A percentile compares a stretch with the other conserved stretches of the same genome.
These are phyloP conservation scores for Cactoblastis cactorum DNA, from an alignment of 2,888 invertebrate genomes.

Conservation along the genomic window DNA sequence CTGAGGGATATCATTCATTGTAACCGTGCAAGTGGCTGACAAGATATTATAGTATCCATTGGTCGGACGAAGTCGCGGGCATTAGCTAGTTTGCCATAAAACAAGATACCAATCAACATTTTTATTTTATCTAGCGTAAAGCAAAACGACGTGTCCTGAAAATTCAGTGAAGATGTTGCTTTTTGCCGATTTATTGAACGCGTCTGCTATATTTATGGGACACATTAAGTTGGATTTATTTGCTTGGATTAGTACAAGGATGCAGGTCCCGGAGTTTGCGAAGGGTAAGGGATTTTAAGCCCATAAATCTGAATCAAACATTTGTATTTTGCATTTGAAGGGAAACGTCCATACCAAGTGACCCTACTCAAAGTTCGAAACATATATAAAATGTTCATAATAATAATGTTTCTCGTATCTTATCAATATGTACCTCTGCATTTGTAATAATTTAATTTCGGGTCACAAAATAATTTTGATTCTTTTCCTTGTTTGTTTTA, in stretches of 20 bases:
- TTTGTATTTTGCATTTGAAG: slow-evolving; percentile 8
- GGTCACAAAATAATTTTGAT: neutral
- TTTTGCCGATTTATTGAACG: slow-evolving; percentile 12
- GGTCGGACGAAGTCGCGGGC: no score
- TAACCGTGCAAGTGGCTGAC: no score
- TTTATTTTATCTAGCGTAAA: neutral
- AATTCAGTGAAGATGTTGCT: slow-evolving; percentile 35
- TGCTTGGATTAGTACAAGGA: slow-evolving; percentile 26
- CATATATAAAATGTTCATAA: neutral
- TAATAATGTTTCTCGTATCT: neutral
- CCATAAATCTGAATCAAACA: slow-evolving; percentile 38
- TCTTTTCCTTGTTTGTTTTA: slow-evolving; percentile 2
- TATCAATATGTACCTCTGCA: neutral
- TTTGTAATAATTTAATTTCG: neutral
- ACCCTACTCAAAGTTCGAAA: slow-evolving; percentile 10
- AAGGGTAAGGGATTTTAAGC: slow-evolving; percentile 30
- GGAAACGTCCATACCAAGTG: slow-evolving; percentile 1
- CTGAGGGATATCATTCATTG: no score
- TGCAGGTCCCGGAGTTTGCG: slow-evolving; percentile 21
- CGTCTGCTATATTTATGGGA: slow-evolving; percentile 31
- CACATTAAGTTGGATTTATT: slow-evolving; percentile 36
- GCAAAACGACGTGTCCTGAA: slow-evolving; percentile 24
- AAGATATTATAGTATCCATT: no score
- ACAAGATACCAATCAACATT: slow-evolving; percentile 23
- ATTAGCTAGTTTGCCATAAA: slow-evolving; percentile 22